phyloP scores from a whole-genome alignment of 2,113 vertebrate genomes.

The Alouatta palliata region DNA sequence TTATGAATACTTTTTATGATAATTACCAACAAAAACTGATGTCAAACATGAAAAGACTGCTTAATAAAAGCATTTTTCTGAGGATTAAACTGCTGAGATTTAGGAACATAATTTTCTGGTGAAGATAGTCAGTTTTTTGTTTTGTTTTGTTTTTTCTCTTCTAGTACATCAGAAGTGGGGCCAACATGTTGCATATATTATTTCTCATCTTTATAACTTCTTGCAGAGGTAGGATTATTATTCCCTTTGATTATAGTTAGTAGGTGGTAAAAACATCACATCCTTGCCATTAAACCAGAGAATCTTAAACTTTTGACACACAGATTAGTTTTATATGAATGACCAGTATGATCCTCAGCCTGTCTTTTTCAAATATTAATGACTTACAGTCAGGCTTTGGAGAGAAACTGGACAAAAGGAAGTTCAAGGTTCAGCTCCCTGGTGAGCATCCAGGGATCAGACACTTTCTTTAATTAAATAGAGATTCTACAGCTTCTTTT shows the following conservation, averaged over 20 bases:
- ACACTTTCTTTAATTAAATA: neutral
- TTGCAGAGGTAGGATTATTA: neutral
- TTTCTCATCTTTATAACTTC: neutral
- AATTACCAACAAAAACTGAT: neutral
- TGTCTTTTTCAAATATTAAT: neutral
- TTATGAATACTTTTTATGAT: neutral
- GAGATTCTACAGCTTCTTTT: neutral
- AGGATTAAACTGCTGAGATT: neutral
- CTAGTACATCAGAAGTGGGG: rapidly evolving
- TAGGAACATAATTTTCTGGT: neutral
- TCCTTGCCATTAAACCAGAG: neutral
- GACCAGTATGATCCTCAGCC: neutral
- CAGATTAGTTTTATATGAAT: neutral
- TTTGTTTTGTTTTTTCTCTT: neutral
- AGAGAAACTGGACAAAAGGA: neutral
- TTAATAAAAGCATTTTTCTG: neutral
- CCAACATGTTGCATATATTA: neutral
- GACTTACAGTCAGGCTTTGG: neutral
- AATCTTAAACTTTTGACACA: neutral
- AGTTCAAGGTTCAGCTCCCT: neutral
- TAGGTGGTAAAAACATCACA: neutral
- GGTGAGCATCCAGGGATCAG: neutral
- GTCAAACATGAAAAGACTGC: neutral
- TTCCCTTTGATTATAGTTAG: neutral
- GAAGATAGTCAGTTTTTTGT: neutral